Percentiles rank a stretch among this genome's conserved stretches.
These are phyloP conservation scores for Nesometra sesokonis DNA, from an alignment of 35 echinoderm and acorn worm species.

Conservation along the genomic window DNA sequence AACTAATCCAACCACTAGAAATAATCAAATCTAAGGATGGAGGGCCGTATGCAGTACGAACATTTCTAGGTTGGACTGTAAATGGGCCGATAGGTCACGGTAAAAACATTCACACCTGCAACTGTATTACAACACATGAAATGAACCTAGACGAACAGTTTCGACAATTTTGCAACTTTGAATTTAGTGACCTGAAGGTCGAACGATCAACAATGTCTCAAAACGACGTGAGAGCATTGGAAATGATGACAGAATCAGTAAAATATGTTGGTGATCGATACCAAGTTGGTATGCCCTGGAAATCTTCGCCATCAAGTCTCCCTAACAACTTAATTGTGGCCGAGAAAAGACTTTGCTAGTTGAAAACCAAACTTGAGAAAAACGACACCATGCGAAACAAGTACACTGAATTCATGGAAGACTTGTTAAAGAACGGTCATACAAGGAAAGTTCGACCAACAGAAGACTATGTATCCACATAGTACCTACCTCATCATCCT, in stretches of 20 bases:
- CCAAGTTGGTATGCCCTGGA: conserved; percentile 20
- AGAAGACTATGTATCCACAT: neutral
- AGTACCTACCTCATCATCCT: conserved; percentile 13
- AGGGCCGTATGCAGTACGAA: no score
- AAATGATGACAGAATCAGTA: conserved; percentile 5
- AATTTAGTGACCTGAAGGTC: conserved; percentile 1
- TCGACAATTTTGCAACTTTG: neutral
- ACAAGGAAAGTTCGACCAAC: conserved; percentile 23
- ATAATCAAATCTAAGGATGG: no score
- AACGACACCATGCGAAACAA: neutral
- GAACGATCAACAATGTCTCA: neutral
- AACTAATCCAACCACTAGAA: no score
- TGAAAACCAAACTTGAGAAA: conserved; percentile 1
- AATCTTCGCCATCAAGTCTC: neutral
- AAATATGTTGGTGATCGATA: neutral
- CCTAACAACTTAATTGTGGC: conserved; percentile 25
- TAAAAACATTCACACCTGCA: no score
- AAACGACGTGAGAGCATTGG: neutral
- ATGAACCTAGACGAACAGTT: neutral
- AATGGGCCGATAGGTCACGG: no score
- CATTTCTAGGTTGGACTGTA: no score
- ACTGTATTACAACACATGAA: no score
- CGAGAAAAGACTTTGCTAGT: neutral
- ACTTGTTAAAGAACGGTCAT: conserved; percentile 34
- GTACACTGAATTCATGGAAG: conserved; percentile 20